A percentile compares a stretch with the other conserved stretches of the same genome.
These are phyloP conservation scores for Drosophila insularis DNA, from an alignment of 1,140 invertebrate species.

Conservation along the genomic window DNA sequence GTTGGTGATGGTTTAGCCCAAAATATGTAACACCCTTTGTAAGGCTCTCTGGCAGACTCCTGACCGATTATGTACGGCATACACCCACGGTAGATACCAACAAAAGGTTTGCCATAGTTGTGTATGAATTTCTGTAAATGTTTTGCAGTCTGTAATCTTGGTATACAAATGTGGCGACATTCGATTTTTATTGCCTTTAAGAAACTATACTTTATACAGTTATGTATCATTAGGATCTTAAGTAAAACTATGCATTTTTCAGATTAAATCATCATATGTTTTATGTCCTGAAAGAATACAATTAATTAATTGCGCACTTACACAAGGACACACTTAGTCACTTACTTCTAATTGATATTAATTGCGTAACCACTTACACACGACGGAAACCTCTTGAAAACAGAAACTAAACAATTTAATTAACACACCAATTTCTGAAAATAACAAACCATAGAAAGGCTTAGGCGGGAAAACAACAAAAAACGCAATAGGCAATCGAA, in stretches of 20 bases:
- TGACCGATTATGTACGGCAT: not conserved
- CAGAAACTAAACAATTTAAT: conserved; percentile 45
- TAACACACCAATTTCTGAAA: conserved; percentile 32
- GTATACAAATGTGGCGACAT: not conserved
- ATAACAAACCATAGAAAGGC: conserved; percentile 20
- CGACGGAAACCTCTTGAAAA: not conserved
- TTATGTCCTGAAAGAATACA: not conserved
- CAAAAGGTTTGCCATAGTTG: conserved; percentile 41
- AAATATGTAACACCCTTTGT: conserved; percentile 8
- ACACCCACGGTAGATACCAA: conserved; percentile 33
- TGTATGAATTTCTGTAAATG: conserved; percentile 35
- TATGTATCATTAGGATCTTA: no score
- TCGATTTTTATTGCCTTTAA: not conserved
- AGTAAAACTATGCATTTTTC: not conserved
- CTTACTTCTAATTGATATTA: conserved; percentile 42
- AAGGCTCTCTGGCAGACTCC: not conserved
- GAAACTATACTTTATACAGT: no score
- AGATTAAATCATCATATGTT: not conserved
- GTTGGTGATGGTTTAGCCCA: conserved; percentile 9
- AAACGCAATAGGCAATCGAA: not conserved
- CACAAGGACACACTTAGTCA: not conserved
- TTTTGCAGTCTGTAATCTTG: conserved; percentile 11
- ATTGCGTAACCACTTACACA: conserved; percentile 28
- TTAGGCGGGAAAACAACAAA: not conserved
- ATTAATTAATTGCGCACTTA: not conserved